Percentiles rank a stretch among this genome's conserved stretches.
phyloP scores from a whole-genome alignment of 2,113 vertebrate genomes.

The Pseudorhombus dupliciocellatus region DNA sequence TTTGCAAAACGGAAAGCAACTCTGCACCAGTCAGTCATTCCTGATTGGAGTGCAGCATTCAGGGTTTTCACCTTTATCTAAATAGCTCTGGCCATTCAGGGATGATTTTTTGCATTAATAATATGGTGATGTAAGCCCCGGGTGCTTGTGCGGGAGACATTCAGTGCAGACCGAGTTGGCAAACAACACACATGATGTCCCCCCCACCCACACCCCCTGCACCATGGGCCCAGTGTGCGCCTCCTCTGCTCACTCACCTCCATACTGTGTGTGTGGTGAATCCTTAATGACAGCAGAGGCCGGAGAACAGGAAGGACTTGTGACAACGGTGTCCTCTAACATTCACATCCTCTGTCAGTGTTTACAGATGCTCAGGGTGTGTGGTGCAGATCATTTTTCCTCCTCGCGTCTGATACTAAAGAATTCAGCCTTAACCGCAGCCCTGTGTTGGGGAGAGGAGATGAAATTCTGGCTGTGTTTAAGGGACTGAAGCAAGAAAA shows the following conservation, averaged over 20 bases:
- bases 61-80: too few species aligned
- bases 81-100: neutral
- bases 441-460: neutral
- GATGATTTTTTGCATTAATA: too few species aligned
- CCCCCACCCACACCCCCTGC: neutral
- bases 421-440: neutral
- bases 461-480: neutral
- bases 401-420: constrained; percentile 6
- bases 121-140: constrained; percentile 6
- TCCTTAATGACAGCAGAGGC: constrained; percentile 61
- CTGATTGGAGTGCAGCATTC: too few species aligned
- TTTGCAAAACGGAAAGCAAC: neutral
- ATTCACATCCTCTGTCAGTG: constrained; percentile 54
- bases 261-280: constrained; percentile 33
- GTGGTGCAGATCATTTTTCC: constrained; percentile 30
- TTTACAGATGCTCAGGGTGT: constrained; percentile 43
- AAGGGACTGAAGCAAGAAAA: neutral
- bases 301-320: constrained; percentile 49
- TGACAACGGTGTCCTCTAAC: constrained; percentile 60
- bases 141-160: constrained; percentile 9
- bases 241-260: constrained; percentile 42
- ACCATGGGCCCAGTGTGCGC: constrained; percentile 14
- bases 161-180: constrained; percentile 30
- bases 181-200: constrained; percentile 32
- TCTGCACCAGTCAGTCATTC: too few species aligned